Conservation (phyloP, 2,888 invertebrate species). For the Zonitis immaculata region DNA sequence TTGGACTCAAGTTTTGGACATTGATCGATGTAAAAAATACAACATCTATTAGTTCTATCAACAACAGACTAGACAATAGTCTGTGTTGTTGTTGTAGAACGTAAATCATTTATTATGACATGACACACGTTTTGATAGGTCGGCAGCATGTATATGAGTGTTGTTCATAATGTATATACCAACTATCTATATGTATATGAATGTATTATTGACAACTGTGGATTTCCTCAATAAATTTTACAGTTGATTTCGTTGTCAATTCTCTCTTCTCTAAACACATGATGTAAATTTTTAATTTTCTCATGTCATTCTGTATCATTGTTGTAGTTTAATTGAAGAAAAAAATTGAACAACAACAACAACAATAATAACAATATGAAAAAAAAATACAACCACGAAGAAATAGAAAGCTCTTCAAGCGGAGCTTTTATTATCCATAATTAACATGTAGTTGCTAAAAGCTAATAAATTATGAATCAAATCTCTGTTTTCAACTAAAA, state of each 20-base stretch:
- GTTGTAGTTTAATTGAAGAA: too few species aligned
- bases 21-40: constrained; percentile 20
- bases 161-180: background rate
- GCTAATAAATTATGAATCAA: background rate
- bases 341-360: too few species aligned
- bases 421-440: background rate
- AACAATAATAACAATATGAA: too few species aligned
- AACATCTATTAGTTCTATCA: constrained; percentile 31
- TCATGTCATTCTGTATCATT: too few species aligned
- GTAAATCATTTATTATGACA: constrained; percentile 23
- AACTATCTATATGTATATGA: too few species aligned
- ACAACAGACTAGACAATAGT: constrained; percentile 22
- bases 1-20: too few species aligned
- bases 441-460: background rate
- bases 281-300: background rate
- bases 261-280: too few species aligned
- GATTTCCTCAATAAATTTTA: constrained; percentile 21
- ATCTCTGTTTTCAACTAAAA: background rate
- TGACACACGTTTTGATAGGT: constrained; percentile 6
- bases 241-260: constrained; percentile 7
- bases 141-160: background rate
- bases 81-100: constrained; percentile 8
- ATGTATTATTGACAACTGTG: constrained; percentile 9
- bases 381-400: too few species aligned
- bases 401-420: background rate